Evolutionary conservation across 2,888 invertebrate species (phyloP), one percentile per base, ranked within the genome.

Genomic region (Campopleginae sp.): DNA sequence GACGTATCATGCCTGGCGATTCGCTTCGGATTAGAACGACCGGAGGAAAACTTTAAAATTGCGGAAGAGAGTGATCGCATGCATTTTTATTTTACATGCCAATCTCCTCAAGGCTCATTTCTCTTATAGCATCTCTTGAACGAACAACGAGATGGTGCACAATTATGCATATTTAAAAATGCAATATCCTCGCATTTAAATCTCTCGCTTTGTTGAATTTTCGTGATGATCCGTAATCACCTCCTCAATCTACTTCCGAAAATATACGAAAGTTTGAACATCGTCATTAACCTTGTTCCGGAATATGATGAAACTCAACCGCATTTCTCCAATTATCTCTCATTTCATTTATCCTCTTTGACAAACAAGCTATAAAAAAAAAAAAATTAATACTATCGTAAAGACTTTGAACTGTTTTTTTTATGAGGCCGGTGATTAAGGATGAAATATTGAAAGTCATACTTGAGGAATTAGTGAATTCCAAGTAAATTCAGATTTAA

Each of bases 41-140:
- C 14, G 27, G 81, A 74, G 51, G 58, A 68, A 65, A 38, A 38
- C 54, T 66, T 19, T 51, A 61, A 74, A 72, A 77, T 77, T 71
- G 77, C 81, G 84, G 81, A 84, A 84, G 81, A 81, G 77, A 74
- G 70, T 77, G 81, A 68, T 61, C 19, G 76, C 80, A 58, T 58
- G 76, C 80, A 58, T 77, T 71, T 46, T 65, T 80, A 65, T 77
- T 80, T 75, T 48, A 42, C 71, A 76, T 77, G 14, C 33, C 48
- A 61, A 54, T 38, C 61, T 42, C 23, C 38, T 48, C 44, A 48
- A 38, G 68, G 66, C 66, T 61, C 74, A 48, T 78, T 74, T 58
- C 71, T 65, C 76, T 76, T 38, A 33, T 48, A 48, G 17, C 33
- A 38, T 17, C 44, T 17, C 38, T 27, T 72, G 77, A 72, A 74